Base-by-base conservation (phyloP, 2,888 invertebrate genomes). In the Diaperis boleti region DNA sequence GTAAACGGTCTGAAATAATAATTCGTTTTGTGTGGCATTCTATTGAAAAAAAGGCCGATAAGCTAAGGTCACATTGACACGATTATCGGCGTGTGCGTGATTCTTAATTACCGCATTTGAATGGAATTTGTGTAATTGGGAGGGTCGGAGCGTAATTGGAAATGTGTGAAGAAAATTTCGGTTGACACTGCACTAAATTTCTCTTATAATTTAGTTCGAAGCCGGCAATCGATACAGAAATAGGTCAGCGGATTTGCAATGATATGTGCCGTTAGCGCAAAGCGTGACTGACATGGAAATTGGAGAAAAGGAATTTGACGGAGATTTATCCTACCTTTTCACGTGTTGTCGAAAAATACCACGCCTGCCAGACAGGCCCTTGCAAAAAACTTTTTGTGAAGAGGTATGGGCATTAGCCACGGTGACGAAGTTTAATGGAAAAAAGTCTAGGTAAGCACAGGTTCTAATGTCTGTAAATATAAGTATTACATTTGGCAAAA, bases 211-310 rank as follows among this genome's bases (percentile, higher is more conserved):
- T 56, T 49, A 50, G 42, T 39, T 56, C 39, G 42, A 60, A 31
- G 31, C 33, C 15, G 26, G 2, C 31, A 62, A 62, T 62, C 62
- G 62, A 62, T 62, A 50, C 50, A 26, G 44, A 57, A 57, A 57
- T 59, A 57, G 62, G 52, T 59, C 62, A 52, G 45, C 29, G 52
- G 52, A 42, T 62, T 62, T 62, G 50, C 62, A 62, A 62, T 52
- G 50, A 52, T 62, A 50, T 62, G 52, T 57, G 57, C 42, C 57
- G 50, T 59, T 62, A 57, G 57, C 37, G 57, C 35, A 42, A 62
- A 44, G 62, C 62, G 62, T 62, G 62, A 62, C 62, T 62, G 44
- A 52, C 62, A 62, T 62, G 37, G 52, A 62, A 62, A 62, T 45
- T 17, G 35, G 35, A 49, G 39, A 41, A 41, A 49, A 56, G 29